Conservation (phyloP, 2,113 vertebrate species). For the Pelmatolapia mariae region DNA sequence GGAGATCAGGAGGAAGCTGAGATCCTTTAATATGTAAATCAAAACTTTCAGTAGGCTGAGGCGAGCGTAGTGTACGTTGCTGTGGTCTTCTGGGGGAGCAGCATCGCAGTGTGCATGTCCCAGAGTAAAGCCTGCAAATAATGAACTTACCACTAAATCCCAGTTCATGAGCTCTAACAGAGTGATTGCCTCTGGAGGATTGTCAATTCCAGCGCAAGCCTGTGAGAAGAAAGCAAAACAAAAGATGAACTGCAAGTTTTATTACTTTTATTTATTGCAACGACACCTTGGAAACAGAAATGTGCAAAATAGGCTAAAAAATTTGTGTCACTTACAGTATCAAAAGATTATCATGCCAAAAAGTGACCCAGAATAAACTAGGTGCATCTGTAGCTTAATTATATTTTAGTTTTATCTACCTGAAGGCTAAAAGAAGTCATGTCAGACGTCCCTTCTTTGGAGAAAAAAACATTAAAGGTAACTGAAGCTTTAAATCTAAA, state of each 20-base stretch:
- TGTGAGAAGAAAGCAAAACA: conserved; percentile 47
- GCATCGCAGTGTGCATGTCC: neutral
- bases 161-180: conserved; percentile 99
- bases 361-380: neutral
- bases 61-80: no score
- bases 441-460: neutral
- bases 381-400: neutral
- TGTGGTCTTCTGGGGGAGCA: no score
- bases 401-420: neutral
- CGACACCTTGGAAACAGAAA: neutral
- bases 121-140: conserved; percentile 9
- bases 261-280: neutral
- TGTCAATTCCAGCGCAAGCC: conserved; percentile 99
- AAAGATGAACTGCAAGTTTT: neutral
- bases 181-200: conserved; percentile 98
- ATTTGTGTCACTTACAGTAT: neutral
- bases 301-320: neutral
- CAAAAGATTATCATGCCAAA: neutral
- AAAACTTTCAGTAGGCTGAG: no score
- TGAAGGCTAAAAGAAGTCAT: neutral
- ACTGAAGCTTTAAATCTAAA: neutral
- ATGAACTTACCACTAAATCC: conserved; percentile 97
- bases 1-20: no score
- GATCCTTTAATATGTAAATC: no score
- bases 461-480: neutral